Evolutionary conservation across 2,113 vertebrate species (phyloP).

Genomic region (Bostrychus sinensis): DNA sequence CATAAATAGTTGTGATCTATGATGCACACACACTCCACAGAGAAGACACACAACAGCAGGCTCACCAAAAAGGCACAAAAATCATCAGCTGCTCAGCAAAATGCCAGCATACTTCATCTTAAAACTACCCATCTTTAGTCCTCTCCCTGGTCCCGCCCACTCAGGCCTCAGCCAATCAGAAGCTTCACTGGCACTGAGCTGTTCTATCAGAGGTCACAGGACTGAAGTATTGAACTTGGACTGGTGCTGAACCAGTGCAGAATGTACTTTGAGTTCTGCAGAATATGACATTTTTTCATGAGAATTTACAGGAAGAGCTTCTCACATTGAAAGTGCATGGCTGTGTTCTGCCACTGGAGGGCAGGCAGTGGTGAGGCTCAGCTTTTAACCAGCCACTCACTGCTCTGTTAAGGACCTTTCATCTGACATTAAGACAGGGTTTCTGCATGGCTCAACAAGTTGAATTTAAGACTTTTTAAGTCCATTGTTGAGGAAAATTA

Average conservation of each 20-base stretch:
- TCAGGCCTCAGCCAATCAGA: constrained; percentile 54
- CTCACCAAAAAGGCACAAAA: constrained; percentile 75
- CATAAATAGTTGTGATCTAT: constrained; percentile 69
- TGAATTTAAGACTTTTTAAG: too few relatives aligned
- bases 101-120: constrained; percentile 18
- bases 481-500: too few relatives aligned
- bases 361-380: neutral
- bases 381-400: too few relatives aligned
- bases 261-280: constrained; percentile 21
- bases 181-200: constrained; percentile 65
- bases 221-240: constrained; percentile 11
- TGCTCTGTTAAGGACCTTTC: too few relatives aligned
- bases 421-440: too few relatives aligned
- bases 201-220: constrained; percentile 57
- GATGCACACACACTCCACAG: constrained; percentile 34
- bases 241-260: constrained; percentile 11
- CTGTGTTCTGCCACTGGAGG: constrained; percentile 15
- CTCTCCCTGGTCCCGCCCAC: constrained; percentile 52
- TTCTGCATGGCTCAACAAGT: too few relatives aligned
- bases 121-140: too few relatives aligned
- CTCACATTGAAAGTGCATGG: constrained; percentile 50
- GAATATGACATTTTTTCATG: constrained; percentile 9
- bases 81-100: constrained; percentile 46
- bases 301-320: constrained; percentile 26
- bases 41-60: constrained; percentile 49